A percentile compares a stretch with the other conserved stretches of the same genome.
Evolutionary conservation across 2,113 vertebrate species (phyloP).

Genomic region (Bungarus multicinctus): DNA sequence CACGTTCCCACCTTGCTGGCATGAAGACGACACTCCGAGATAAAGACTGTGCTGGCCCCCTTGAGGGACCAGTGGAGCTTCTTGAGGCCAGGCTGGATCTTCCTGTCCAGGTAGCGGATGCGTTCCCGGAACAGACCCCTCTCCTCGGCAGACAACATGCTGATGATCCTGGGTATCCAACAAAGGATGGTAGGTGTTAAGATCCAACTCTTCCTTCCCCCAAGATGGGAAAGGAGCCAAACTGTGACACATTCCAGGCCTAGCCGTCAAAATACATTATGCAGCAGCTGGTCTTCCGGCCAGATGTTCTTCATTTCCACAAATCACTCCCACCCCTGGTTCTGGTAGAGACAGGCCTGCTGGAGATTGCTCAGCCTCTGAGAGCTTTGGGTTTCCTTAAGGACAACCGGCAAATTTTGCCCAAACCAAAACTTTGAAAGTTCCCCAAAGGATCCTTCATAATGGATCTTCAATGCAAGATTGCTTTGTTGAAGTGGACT

Average conservation of each 20-base stretch:
- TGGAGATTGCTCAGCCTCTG: neutral
- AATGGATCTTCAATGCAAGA: neutral
- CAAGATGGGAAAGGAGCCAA: neutral
- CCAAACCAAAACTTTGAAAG: neutral
- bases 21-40: constrained; percentile 77
- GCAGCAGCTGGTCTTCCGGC: neutral
- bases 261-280: neutral
- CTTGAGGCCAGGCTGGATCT: constrained; percentile 81
- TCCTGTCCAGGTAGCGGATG: constrained; percentile 77
- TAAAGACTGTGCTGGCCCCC: constrained; percentile 71
- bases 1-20: constrained; percentile 77
- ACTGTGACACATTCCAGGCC: neutral
- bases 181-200: neutral
- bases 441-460: neutral
- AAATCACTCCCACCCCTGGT: neutral
- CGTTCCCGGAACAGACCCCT: constrained; percentile 77
- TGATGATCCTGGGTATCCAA: constrained; percentile 70
- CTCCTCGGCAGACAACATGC: constrained; percentile 74
- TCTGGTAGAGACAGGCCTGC: neutral
- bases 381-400: neutral
- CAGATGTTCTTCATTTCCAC: neutral
- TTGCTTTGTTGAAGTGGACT: neutral
- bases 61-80: constrained; percentile 79
- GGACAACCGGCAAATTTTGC: neutral
- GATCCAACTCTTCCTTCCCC: too few species aligned